Conservation (phyloP, 2,888 invertebrate species). For the Drosophila sordidula region DNA sequence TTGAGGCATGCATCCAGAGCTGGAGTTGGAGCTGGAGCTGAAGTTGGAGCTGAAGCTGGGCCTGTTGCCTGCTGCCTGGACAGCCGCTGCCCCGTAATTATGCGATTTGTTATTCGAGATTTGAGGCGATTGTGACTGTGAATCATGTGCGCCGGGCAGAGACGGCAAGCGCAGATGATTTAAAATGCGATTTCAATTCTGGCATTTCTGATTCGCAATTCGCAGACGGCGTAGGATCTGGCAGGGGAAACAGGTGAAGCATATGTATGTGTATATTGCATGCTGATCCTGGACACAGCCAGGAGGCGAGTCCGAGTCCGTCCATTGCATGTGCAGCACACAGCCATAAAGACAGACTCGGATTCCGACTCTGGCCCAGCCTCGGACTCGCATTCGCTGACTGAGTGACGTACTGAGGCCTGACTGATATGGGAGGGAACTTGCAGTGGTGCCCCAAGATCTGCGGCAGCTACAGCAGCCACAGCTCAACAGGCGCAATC, state of each 20-base stretch:
- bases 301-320: slow-evolving; percentile 60
- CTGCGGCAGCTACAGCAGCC: slow-evolving; percentile 23
- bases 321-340: slow-evolving; percentile 65
- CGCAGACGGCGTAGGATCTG: slow-evolving; percentile 19
- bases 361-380: slow-evolving; percentile 20
- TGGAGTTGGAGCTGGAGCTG: slow-evolving; percentile 33
- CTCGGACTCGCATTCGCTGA: slow-evolving; percentile 45
- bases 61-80: slow-evolving; percentile 36
- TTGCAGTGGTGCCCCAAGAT: slow-evolving; percentile 31
- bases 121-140: slow-evolving; percentile 84
- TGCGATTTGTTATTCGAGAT: slow-evolving; percentile 84
- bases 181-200: slow-evolving; percentile 84
- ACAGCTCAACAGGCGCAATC: slow-evolving; percentile 28
- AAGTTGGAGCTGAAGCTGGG: slow-evolving; percentile 14
- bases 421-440: slow-evolving; percentile 78
- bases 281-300: slow-evolving; percentile 73
- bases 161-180: slow-evolving; percentile 74
- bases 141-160: slow-evolving; percentile 69
- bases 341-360: slow-evolving; percentile 25
- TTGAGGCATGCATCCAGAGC: slow-evolving; percentile 28
- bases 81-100: slow-evolving; percentile 83
- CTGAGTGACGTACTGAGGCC: slow-evolving; percentile 74
- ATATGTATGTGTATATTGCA: slow-evolving; percentile 68
- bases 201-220: slow-evolving; percentile 82
- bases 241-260: slow-evolving; percentile 18